These are phyloP conservation scores for Catharus bicknelli DNA, from an alignment of 2,113 vertebrate species.

Conservation along the genomic window DNA sequence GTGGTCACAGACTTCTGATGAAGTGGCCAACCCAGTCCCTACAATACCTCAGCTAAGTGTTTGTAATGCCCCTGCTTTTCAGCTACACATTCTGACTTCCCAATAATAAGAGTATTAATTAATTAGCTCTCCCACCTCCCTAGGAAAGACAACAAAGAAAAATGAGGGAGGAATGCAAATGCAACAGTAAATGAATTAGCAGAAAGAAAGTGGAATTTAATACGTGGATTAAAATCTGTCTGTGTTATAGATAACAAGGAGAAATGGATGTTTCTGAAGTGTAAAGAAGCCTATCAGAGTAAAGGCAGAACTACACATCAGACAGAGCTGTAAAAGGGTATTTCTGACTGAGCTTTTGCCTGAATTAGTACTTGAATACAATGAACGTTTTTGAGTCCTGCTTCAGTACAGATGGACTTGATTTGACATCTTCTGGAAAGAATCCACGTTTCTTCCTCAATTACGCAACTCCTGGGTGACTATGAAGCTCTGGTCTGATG, in stretches of 20 bases:
- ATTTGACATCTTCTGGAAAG: conserved; percentile 53
- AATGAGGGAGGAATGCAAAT: neutral
- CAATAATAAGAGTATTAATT: neutral
- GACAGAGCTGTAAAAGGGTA: neutral
- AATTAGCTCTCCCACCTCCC: neutral
- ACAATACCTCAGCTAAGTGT: neutral
- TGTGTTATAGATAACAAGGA: neutral
- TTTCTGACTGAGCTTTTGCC: neutral
- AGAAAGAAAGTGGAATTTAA: neutral
- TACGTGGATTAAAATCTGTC: neutral
- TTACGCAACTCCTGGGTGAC: conserved; percentile 20
- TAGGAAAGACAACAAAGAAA: neutral
- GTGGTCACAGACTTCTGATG: neutral
- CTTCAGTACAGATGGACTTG: neutral
- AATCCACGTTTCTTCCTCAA: conserved; percentile 17
- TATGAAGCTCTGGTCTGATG: conserved; percentile 5
- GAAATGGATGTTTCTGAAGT: neutral
- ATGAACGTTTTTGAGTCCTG: neutral
- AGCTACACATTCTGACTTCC: neutral
- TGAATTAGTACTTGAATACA: neutral
- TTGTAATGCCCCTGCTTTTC: neutral
- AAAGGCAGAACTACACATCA: neutral
- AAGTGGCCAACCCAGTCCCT: neutral
- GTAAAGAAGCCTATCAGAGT: neutral
- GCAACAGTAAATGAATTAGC: neutral